Conservation (phyloP, 2,113 vertebrate species). For the Sceloporus tristichus region DNA sequence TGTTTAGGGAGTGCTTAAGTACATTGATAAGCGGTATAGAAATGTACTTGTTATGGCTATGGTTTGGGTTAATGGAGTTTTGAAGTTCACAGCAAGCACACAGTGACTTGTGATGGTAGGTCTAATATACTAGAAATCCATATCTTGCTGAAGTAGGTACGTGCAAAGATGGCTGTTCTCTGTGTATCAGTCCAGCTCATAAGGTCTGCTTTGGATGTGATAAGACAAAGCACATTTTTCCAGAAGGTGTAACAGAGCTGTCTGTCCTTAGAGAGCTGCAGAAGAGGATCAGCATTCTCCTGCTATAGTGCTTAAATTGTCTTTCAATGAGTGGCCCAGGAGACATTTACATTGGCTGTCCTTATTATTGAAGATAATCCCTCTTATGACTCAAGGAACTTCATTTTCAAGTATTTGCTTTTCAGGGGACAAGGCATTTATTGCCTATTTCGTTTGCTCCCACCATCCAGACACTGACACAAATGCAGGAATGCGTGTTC, state of each 20-base stretch:
- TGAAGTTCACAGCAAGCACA: neutral
- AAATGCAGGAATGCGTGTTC: neutral
- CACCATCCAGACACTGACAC: neutral
- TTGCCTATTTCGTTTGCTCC: neutral
- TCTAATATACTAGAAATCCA: neutral
- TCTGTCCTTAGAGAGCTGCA: neutral
- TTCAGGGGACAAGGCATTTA: neutral
- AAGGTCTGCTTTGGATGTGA: neutral
- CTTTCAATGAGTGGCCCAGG: constrained; percentile 4
- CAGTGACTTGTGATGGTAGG: neutral
- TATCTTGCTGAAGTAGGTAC: neutral
- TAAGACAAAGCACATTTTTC: neutral
- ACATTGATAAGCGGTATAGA: no score
- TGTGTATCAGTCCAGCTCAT: constrained; percentile 7
- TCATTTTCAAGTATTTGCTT: neutral
- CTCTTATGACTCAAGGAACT: neutral
- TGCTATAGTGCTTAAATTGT: neutral
- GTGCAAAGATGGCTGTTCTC: neutral
- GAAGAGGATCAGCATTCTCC: neutral
- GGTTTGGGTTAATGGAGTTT: neutral
- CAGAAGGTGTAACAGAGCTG: neutral
- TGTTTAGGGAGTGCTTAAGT: no score
- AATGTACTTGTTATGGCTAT: neutral
- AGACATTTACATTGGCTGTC: neutral
- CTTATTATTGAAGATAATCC: neutral